Evolutionary conservation across 2,888 invertebrate genomes (phyloP).

Genomic region (Anarsia innoxiella): DNA sequence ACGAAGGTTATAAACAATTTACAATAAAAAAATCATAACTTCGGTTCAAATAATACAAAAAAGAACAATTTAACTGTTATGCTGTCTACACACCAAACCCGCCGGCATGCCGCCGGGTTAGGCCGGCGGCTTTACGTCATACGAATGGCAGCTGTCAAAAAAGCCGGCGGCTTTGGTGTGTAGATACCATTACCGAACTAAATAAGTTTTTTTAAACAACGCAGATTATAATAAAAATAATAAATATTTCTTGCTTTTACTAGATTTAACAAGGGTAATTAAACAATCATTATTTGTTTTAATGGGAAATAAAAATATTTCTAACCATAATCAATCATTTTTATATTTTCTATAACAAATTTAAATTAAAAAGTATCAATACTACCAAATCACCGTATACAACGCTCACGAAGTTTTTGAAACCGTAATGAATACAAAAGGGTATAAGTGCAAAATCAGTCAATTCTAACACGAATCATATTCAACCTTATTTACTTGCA

Average conservation of each 20-base stretch:
- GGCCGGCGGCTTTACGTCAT: too few relatives aligned
- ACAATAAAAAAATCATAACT: too few relatives aligned
- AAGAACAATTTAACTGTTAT: too few relatives aligned
- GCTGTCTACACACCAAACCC: too few relatives aligned
- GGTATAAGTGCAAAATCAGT: conserved; percentile 36
- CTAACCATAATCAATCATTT: not conserved
- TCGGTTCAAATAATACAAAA: too few relatives aligned
- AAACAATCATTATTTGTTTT: not conserved
- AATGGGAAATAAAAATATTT: not conserved
- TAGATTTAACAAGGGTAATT: too few relatives aligned
- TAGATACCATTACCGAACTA: too few relatives aligned
- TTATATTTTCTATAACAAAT: too few relatives aligned
- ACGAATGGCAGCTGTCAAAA: too few relatives aligned
- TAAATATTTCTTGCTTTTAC: not conserved
- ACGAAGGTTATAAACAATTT: too few relatives aligned
- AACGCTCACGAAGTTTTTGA: conserved; percentile 60
- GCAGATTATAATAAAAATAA: not conserved
- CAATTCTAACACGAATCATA: conserved; percentile 19
- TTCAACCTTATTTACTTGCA: conserved; percentile 20
- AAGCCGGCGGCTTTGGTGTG: too few relatives aligned
- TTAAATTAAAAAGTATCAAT: conserved; percentile 38
- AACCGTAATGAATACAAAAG: conserved; percentile 35
- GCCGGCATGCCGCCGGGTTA: too few relatives aligned
- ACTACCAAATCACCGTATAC: conserved; percentile 25
- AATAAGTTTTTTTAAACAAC: not conserved